Base-by-base conservation (phyloP, 2,888 invertebrate genomes). In the Pristionchus japonicus region DNA sequence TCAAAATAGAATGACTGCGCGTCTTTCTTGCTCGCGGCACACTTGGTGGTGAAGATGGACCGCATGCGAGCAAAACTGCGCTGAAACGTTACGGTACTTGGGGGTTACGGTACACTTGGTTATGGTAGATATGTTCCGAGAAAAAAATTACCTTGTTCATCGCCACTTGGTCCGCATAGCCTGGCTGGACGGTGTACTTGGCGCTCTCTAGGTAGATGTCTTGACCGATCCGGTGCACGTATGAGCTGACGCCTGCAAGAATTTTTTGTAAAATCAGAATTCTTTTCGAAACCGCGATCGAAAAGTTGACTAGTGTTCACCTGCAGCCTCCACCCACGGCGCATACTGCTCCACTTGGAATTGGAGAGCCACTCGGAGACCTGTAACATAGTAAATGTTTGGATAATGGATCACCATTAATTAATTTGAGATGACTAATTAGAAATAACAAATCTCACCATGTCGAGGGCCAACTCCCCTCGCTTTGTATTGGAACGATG, bases 71-170 rank as follows among this genome's bases (percentile, higher is more conserved):
- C 49, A 31, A 31, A 49, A 17, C 47, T n/a, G 31, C 17, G 1
- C 82, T 82, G 82, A 49, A 49, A 82, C 3, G 11, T 3, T 7
- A 40, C n/a, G n/a, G n/a, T 34, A 34, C 11, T 37, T 70, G 15
- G 13, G 37, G 37, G n/a, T n/a, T n/a, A n/a, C n/a, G n/a, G n/a
- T n/a, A n/a, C n/a, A n/a, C n/a, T n/a, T n/a, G n/a, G n/a, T n/a
- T n/a, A n/a, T n/a, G n/a, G n/a, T n/a, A n/a, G n/a, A n/a, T n/a
- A n/a, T n/a, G n/a, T n/a, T n/a, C n/a, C n/a, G n/a, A n/a, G n/a
- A n/a, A n/a, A n/a, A n/a, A n/a, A n/a, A n/a, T n/a, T n/a, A 86
- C 86, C 67, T 67, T 86, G n/a, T 47, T 64, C 40, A 86, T 43
- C 17, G 47, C 31, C 0, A 86, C 31, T 13, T 86, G 43, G 20